Evolutionary conservation across 2,113 vertebrate species (phyloP), one percentile per base, ranked within the genome.

Genomic region (Catharus bicknelli): DNA sequence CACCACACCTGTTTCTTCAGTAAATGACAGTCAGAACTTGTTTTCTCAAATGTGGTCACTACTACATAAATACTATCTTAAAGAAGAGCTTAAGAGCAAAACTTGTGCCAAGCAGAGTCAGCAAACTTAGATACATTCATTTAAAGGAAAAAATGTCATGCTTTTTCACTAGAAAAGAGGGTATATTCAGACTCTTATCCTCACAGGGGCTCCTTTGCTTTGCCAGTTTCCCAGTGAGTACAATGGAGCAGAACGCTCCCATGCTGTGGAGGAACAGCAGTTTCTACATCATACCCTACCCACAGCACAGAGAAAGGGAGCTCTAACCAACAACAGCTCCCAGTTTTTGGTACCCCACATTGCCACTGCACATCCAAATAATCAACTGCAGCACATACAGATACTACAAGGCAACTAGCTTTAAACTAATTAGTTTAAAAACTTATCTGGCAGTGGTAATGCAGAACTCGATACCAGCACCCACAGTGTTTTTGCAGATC

Each of bases 1-100:
- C 42, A 93, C 87, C 91, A 87, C 91, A 94, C 81, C 93, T 94
- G 57, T 68, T 89, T 88, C 66, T 48, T 34, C 57, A 70, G 43
- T 55, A 80, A 90, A 63, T 48, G 47, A 75, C n/a, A 70, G 34
- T 25, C 51, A 81, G 85, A 92, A 82, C 40, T 59, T 68, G 23
- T 19, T 87, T 92, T 92, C 64, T 45, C 21, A 75, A 82, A 83
- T 2, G 7, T 20, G 29, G n/a, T 61, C 45, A 82, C 45, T 83
- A 57, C 19, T 82, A 29, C 26, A 70, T 29, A 66, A 42, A 29
- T 42, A 34, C 30, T 59, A 36, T 57, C 36, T 91, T 76, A 11
- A 38, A 66, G 81, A 67, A 86, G n/a, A 82, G 17, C 18, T 47
- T 50, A 73, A 16, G 20, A 50, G 63, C 27, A 76, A 73, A 82